Evolutionary conservation across 2,797 vertebrate species (phyloP).

Genomic region (Danio aesculapii): DNA sequence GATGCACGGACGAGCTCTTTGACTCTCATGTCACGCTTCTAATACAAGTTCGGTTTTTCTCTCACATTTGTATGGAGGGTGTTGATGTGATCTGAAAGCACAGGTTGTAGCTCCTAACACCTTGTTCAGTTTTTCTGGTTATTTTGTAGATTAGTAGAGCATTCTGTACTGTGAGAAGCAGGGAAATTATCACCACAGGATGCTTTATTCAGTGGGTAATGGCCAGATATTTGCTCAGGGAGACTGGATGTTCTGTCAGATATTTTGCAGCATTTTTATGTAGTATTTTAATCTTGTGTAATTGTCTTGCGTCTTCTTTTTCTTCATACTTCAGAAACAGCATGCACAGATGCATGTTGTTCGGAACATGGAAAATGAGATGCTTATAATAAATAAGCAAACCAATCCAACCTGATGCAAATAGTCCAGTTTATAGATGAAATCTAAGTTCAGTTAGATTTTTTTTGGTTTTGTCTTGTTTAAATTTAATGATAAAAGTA

Average conservation of each 20-base stretch:
- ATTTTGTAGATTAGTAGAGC: not conserved
- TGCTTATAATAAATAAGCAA: too few relatives aligned
- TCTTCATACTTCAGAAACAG: too few relatives aligned
- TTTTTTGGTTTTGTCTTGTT: not conserved
- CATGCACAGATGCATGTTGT: not conserved
- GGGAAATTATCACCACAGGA: not conserved
- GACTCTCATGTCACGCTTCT: not conserved
- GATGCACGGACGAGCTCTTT: not conserved
- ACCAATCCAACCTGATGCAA: too few relatives aligned
- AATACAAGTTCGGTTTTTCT: not conserved
- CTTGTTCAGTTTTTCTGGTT: not conserved
- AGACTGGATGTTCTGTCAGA: too few relatives aligned
- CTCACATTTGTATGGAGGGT: not conserved
- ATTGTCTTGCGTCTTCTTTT: too few relatives aligned
- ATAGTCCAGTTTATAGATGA: not conserved
- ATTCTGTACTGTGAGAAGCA: too few relatives aligned
- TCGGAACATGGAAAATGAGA: too few relatives aligned
- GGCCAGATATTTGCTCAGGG: not conserved
- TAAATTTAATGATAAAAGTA: too few relatives aligned
- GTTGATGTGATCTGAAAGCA: slow-evolving; percentile 9
- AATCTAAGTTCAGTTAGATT: not conserved
- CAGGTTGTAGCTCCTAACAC: not conserved
- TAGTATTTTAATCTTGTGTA: too few relatives aligned
- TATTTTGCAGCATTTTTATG: too few relatives aligned
- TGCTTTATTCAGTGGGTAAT: not conserved